phyloP scores from a whole-genome alignment of 2,888 invertebrate species.

The Amphipoea lucens region DNA sequence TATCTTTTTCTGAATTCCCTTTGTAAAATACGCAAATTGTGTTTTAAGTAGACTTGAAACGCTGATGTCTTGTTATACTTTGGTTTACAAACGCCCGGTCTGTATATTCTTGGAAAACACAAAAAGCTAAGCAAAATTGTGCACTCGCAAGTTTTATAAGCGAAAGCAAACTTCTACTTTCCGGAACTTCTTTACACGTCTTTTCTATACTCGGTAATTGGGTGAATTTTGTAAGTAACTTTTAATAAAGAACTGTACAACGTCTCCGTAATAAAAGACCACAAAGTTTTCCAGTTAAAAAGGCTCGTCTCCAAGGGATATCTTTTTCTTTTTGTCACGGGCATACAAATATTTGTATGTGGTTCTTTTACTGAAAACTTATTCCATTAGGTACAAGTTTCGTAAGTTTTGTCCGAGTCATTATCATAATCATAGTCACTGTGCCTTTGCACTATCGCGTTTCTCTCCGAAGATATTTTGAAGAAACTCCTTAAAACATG shows the following conservation, averaged over 20 bases:
- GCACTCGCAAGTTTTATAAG: constrained; percentile 4
- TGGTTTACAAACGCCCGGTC: not conserved
- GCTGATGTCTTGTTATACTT: not conserved
- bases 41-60: not conserved
- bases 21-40: not conserved
- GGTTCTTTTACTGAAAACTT: constrained; percentile 72
- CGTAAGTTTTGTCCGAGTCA: constrained; percentile 51
- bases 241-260: constrained; percentile 47
- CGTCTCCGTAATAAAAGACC: constrained; percentile 48
- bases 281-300: constrained; percentile 49
- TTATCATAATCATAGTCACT: constrained; percentile 60
- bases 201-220: constrained; percentile 4
- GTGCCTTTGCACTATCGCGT: constrained; percentile 24
- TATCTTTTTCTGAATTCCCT: not conserved
- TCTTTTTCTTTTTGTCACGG: constrained; percentile 52
- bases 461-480: constrained; percentile 11
- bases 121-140: constrained; percentile 13
- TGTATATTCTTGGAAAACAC: constrained; percentile 16
- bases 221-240: constrained; percentile 32
- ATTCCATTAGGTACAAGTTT: constrained; percentile 74
- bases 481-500: constrained; percentile 19
- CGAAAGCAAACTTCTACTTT: constrained; percentile 11
- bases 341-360: constrained; percentile 73
- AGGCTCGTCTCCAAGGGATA: constrained; percentile 35
- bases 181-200: constrained; percentile 6